Conservation (phyloP, 1,140 invertebrate genomes). For the Meloidogyne hapla region DNA sequence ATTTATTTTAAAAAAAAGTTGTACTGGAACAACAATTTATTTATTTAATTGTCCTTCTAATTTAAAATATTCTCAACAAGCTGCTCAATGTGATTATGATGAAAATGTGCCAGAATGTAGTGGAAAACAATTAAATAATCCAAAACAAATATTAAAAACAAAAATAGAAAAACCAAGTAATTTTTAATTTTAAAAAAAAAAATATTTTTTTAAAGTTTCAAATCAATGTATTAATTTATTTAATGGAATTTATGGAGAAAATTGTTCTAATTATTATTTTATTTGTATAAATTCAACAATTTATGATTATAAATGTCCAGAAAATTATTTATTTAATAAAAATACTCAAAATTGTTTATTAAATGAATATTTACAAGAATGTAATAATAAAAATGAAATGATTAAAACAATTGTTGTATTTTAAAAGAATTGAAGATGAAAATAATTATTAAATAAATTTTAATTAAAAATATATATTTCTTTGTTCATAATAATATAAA, state of each 20-base stretch:
- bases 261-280: constrained; percentile 25
- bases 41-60: constrained; percentile 8
- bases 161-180: constrained; percentile 10
- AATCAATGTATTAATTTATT: constrained; percentile 14
- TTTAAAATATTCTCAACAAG: constrained; percentile 15
- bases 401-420: neutral
- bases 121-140: neutral
- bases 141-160: neutral
- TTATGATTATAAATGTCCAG: constrained; percentile 16
- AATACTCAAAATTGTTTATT: constrained; percentile 9
- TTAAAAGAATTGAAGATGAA: neutral
- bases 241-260: constrained; percentile 22
- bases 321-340: constrained; percentile 12
- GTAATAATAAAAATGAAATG: neutral
- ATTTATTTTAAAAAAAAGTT: neutral
- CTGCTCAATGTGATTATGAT: constrained; percentile 20
- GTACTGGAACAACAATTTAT: constrained; percentile 7
- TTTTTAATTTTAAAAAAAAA: neutral
- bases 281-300: neutral
- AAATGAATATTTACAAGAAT: neutral
- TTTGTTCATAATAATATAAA: no score
- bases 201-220: constrained; percentile 3
- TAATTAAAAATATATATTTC: no score
- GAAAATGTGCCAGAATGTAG: constrained; percentile 28
- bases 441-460: no score